phyloP scores from a whole-genome alignment of 2,888 invertebrate species.

The Argynnis bischoffii region DNA sequence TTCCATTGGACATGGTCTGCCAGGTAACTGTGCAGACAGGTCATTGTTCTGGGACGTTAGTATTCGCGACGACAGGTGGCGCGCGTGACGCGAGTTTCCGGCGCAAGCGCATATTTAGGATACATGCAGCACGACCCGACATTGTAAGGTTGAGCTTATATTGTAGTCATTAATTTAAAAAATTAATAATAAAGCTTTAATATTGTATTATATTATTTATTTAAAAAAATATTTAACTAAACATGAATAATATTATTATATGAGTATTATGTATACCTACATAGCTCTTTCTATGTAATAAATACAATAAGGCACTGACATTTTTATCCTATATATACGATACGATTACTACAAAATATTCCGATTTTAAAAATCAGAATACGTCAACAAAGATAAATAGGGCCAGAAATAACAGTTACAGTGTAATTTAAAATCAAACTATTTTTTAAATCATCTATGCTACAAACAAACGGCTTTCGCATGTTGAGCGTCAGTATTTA shows the following conservation, averaged over 20 bases:
- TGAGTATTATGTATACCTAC: no score
- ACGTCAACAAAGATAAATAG: no score
- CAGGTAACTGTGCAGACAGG: conserved; percentile 50
- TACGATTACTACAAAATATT: no score
- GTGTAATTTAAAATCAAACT: not conserved
- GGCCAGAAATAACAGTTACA: no score
- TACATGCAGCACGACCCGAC: conserved; percentile 45
- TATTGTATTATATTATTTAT: no score
- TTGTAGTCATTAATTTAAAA: not conserved
- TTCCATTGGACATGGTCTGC: conserved; percentile 25
- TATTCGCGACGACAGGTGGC: conserved; percentile 64
- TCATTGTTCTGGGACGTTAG: conserved; percentile 63
- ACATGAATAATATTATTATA: not conserved
- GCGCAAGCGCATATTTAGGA: conserved; percentile 58
- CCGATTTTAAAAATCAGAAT: no score
- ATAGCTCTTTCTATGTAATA: no score
- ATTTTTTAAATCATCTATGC: not conserved
- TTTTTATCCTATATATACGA: no score
- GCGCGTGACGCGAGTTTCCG: conserved; percentile 71
- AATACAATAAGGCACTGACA: no score
- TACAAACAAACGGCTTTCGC: not conserved
- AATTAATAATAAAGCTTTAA: not conserved
- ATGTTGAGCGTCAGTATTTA: conserved; percentile 9
- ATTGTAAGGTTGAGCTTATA: conserved; percentile 25
- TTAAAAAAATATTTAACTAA: not conserved